A percentile compares a stretch with the other conserved stretches of the same genome.
phyloP scores from a whole-genome alignment of 1,140 invertebrate genomes.

The Paraescarpia echinospica region DNA sequence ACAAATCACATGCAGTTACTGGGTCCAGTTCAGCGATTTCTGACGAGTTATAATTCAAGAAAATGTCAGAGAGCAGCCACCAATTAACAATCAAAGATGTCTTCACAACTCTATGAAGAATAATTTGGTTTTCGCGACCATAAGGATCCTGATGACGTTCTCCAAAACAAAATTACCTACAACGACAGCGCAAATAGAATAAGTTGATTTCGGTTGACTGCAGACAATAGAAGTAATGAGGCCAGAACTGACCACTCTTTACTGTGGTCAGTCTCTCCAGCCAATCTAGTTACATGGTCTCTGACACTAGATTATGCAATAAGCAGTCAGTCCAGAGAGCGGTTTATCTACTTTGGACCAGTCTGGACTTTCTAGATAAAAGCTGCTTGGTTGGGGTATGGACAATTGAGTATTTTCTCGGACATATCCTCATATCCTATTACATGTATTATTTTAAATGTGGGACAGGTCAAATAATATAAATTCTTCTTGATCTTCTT shows the following conservation, averaged over 20 bases:
- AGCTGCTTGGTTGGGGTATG: no score
- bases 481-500: no score
- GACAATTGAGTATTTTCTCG: no score
- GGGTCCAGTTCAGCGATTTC: background rate
- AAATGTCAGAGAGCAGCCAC: background rate
- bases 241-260: background rate
- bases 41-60: background rate
- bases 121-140: background rate
- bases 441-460: no score
- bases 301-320: background rate
- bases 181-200: background rate
- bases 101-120: background rate
- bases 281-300: background rate
- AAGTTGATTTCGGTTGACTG: background rate
- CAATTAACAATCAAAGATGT: conserved; percentile 1
- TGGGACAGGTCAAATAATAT: no score
- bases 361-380: background rate
- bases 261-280: background rate
- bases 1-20: background rate
- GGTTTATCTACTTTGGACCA: background rate
- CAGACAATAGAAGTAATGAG: background rate
- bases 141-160: background rate
- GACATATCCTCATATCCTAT: no score
- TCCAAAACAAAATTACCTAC: background rate
- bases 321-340: background rate